Evolutionary conservation across 2,797 vertebrate species (phyloP).

Genomic region (Anableps anableps): DNA sequence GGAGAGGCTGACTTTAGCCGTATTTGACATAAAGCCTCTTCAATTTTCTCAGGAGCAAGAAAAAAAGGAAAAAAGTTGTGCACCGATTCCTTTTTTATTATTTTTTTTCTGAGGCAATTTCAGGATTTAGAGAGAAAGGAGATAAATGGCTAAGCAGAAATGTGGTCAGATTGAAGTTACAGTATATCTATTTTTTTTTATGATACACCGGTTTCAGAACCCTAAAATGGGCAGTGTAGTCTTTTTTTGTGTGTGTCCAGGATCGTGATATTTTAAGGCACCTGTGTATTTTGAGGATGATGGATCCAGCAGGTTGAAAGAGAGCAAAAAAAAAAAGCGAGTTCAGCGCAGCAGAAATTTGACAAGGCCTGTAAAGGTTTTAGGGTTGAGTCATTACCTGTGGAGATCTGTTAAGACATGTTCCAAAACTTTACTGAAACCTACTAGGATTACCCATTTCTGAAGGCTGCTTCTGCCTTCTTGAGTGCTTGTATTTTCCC

Average conservation of each 20-base stretch:
- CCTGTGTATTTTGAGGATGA: conserved; percentile 72
- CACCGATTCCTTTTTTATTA: conserved; percentile 67
- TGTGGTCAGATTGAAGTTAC: conserved; percentile 82
- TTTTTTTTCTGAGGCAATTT: conserved; percentile 91
- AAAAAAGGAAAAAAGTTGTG: conserved; percentile 86
- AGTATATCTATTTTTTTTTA: conserved; percentile 78
- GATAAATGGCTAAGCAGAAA: conserved; percentile 91
- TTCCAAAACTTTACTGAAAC: conserved; percentile 63
- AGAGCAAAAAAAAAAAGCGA: conserved; percentile 8
- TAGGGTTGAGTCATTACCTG: conserved; percentile 73
- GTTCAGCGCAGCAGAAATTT: conserved; percentile 63
- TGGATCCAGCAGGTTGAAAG: conserved; percentile 64
- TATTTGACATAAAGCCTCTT: conserved; percentile 99
- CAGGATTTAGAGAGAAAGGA: conserved; percentile 96
- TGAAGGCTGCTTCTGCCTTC: conserved; percentile 26
- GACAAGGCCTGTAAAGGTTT: conserved; percentile 72
- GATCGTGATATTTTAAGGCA: conserved; percentile 69
- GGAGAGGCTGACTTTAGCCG: conserved; percentile 99
- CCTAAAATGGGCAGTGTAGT: conserved; percentile 65
- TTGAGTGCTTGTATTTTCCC: conserved; percentile 24
- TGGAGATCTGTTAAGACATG: conserved; percentile 68
- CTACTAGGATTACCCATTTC: conserved; percentile 48
- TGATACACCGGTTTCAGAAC: conserved; percentile 83
- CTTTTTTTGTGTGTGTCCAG: conserved; percentile 46
- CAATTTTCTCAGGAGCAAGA: conserved; percentile 89